Base-by-base conservation (phyloP, 2,797 vertebrate genomes). In the Pangasius larnaudii region DNA sequence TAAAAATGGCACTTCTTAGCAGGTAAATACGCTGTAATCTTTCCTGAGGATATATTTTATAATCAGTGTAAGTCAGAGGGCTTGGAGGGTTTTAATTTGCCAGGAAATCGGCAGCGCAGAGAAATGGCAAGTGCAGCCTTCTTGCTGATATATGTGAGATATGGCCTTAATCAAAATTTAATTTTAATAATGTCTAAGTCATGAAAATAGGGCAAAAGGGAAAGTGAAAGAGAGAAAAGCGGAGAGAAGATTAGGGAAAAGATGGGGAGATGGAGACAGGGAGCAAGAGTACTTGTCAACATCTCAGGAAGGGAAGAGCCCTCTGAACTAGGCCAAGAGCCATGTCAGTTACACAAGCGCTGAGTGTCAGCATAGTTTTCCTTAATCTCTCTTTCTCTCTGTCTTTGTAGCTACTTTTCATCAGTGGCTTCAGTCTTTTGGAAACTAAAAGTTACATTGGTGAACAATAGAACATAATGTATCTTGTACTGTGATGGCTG, bases 161-260 rank as follows among this genome's bases (percentile, higher is more conserved):
- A 71, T 65, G 88, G 84, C 87, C 91, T 90, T 90, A 92, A 89
- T 87, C 91, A 86, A 87, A 91, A 82, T 91, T 77, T 87, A 74
- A 92, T 89, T 85, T 87, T 63, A 91, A 89, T 89, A 87, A 88
- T 90, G 84, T 89, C 49, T 91, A 81, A 88, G 88, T 90, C 89
- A 80, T 85, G 78, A 65, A 83, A 89, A 81, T 85, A 65, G 51
- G 80, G 81, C 14, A 33, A 18, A 18, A 59, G 22, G 10, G 30
- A 84, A 46, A 90, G 27, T 18, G 67, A 39, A 49, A 49, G 33
- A 77, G 27, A 65, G 81, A 89, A 59, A 51, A 11, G 8, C 16
- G 18, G 27, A 82, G 22, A 59, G 42, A 46, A 88, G 69, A 80
- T 46, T 36, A 42, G 22, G 80, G 56, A 59, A 86, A 42, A 56